Evolutionary conservation across 92 coral and sea anemone species (phyloP).

Genomic region (Epizoanthus scotinus): DNA sequence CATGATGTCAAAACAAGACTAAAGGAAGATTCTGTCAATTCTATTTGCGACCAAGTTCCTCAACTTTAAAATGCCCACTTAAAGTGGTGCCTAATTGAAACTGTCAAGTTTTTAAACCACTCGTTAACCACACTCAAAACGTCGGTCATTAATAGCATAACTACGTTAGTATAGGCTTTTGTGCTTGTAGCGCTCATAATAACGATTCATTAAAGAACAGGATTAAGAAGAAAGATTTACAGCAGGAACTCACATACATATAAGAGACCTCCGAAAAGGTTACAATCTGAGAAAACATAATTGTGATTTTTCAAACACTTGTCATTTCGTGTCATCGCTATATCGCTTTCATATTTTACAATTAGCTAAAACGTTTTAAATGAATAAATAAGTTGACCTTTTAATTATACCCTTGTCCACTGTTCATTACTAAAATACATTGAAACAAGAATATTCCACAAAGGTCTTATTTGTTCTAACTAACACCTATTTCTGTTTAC

Average conservation of each 20-base stretch:
- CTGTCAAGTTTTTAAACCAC: conserved; percentile 6
- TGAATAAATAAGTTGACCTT: background rate
- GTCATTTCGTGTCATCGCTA: background rate
- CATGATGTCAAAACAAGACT: too few species aligned
- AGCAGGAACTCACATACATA: background rate
- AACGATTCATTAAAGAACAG: background rate
- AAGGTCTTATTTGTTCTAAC: background rate
- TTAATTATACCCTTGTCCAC: background rate
- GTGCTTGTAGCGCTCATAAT: background rate
- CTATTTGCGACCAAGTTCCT: background rate
- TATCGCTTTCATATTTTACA: conserved; percentile 12
- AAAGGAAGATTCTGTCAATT: too few species aligned
- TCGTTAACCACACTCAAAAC: background rate
- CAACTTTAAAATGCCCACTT: conserved; percentile 1
- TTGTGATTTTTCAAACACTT: background rate
- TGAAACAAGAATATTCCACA: background rate
- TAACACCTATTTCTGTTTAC: too few species aligned
- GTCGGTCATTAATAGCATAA: background rate
- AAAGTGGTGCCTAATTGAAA: background rate
- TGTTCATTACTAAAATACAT: background rate
- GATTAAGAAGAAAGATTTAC: background rate
- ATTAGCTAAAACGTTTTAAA: conserved; percentile 10
- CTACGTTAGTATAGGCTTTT: background rate
- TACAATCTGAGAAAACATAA: background rate
- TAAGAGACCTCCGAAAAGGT: background rate